phyloP scores from a whole-genome alignment of 2,113 vertebrate genomes.

The Brevimyrus niger region DNA sequence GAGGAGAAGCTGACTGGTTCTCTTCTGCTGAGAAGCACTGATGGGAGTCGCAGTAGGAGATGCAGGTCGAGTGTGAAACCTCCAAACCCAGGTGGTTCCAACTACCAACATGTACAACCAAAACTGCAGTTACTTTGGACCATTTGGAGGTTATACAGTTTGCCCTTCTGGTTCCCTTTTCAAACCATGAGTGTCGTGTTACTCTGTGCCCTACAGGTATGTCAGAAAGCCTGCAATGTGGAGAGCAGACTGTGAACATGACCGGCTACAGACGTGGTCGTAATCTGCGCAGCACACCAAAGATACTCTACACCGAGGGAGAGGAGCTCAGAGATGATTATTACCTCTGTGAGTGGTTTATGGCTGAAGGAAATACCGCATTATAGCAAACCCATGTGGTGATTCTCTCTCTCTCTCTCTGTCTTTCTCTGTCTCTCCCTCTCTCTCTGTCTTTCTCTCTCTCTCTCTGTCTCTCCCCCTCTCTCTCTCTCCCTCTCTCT shows the following conservation, averaged over 20 bases:
- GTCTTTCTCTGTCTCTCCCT: too few species aligned
- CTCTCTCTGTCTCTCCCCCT: neutral
- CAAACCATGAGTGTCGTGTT: neutral
- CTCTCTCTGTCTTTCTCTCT: neutral
- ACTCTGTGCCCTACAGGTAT: neutral
- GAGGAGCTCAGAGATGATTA: neutral
- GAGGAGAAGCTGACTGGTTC: neutral
- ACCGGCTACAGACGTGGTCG: neutral
- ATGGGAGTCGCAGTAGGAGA: neutral
- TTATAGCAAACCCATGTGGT: neutral
- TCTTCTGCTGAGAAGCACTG: neutral
- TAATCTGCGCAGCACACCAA: neutral
- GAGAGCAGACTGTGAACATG: neutral
- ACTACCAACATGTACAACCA: neutral
- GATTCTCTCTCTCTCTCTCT: too few species aligned
- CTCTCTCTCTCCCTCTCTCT: too few species aligned
- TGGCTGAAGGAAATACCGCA: neutral
- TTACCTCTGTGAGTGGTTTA: neutral
- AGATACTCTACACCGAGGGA: neutral
- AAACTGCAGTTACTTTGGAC: neutral
- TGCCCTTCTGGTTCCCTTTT: too few species aligned
- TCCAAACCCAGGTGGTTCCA: neutral
- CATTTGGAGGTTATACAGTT: too few species aligned
- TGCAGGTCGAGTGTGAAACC: neutral
- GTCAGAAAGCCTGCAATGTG: neutral